phyloP scores from a whole-genome alignment of 2,888 invertebrate genomes.

The Cancer borealis region DNA sequence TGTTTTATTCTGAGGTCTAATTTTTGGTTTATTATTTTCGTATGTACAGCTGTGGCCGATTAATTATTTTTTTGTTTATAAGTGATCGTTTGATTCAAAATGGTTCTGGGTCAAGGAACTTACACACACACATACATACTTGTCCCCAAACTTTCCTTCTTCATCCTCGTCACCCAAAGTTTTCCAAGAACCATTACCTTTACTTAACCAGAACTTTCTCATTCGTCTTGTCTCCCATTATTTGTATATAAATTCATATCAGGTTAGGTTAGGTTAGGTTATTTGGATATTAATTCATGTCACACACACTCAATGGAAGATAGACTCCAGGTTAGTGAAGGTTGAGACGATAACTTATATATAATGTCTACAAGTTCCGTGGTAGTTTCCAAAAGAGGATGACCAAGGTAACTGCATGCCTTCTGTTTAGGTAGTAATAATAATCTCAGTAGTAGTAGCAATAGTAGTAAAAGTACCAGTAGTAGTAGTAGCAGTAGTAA shows the following conservation, averaged over 20 bases:
- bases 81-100: too few relatives aligned
- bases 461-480: too few relatives aligned
- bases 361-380: too few relatives aligned
- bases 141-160: neutral
- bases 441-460: too few relatives aligned
- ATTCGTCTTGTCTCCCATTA: neutral
- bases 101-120: neutral
- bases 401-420: too few relatives aligned
- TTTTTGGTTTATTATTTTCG: neutral
- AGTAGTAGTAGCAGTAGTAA: neutral
- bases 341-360: too few relatives aligned
- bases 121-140: neutral
- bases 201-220: neutral
- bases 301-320: neutral
- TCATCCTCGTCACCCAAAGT: neutral
- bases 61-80: too few relatives aligned
- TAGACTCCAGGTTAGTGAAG: neutral
- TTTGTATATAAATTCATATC: neutral
- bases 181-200: neutral
- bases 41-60: too few relatives aligned
- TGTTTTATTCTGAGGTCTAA: neutral
- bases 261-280: too few relatives aligned
- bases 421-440: too few relatives aligned
- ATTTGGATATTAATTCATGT: neutral
- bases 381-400: too few relatives aligned